These are phyloP conservation scores for Lepidotrigona ventralis DNA, from an alignment of 1,140 invertebrate genomes.

Conservation along the genomic window DNA sequence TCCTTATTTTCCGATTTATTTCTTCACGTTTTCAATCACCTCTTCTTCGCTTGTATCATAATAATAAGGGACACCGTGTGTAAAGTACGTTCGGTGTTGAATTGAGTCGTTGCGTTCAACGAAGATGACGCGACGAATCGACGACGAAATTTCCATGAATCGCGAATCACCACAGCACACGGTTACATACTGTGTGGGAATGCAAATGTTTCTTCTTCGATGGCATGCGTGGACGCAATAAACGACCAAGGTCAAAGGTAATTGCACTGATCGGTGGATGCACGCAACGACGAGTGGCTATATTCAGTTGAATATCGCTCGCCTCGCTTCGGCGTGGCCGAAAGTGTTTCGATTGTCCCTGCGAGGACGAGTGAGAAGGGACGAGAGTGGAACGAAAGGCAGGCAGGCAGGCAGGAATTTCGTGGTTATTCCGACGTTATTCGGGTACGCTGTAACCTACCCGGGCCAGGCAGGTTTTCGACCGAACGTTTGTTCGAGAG, in stretches of 20 bases:
- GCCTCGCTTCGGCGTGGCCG: neutral
- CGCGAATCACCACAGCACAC: no score
- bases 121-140: no score
- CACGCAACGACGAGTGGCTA: neutral
- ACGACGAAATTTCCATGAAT: neutral
- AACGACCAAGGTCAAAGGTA: neutral
- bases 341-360: constrained; percentile 56
- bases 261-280: neutral
- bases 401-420: constrained; percentile 66
- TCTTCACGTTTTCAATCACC: no score
- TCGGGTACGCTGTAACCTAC: constrained; percentile 61
- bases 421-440: constrained; percentile 58
- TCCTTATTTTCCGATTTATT: no score
- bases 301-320: neutral
- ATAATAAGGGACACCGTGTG: no score
- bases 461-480: constrained; percentile 63
- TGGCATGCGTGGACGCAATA: neutral
- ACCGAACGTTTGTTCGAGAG: constrained; percentile 63
- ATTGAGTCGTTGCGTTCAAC: no score
- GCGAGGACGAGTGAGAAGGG: no score
- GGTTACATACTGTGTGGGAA: neutral
- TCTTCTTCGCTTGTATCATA: no score
- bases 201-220: neutral
- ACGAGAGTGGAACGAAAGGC: constrained; percentile 15
- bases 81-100: no score